phyloP scores from a whole-genome alignment of 2,113 vertebrate species.

The Boulengerochromis microlepis region DNA sequence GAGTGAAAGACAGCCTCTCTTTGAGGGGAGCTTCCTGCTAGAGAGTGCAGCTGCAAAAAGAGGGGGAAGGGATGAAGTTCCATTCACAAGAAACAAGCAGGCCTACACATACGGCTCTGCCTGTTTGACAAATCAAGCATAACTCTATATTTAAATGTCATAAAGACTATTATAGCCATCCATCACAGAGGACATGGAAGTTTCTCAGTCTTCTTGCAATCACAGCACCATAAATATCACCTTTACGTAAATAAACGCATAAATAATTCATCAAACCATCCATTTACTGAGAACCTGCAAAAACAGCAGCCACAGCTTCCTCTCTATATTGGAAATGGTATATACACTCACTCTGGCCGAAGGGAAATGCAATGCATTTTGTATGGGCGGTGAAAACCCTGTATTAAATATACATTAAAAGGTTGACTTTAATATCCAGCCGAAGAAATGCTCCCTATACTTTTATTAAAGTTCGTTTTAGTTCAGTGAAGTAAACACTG shows the following conservation, averaged over 20 bases:
- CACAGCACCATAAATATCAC: neutral
- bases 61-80: slow-evolving; percentile 19
- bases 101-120: neutral
- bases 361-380: neutral
- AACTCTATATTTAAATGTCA: neutral
- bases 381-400: neutral
- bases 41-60: slow-evolving; percentile 54
- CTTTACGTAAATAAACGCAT: neutral
- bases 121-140: neutral
- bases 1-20: slow-evolving; percentile 36
- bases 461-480: neutral
- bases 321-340: neutral
- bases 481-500: neutral
- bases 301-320: neutral
- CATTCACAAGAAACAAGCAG: slow-evolving; percentile 47
- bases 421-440: neutral
- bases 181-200: neutral
- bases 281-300: neutral
- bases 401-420: neutral
- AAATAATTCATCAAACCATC: neutral
- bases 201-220: neutral
- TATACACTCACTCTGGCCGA: neutral
- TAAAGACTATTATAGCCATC: neutral
- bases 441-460: neutral
- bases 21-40: slow-evolving; percentile 59